Evolutionary conservation across 2,113 vertebrate genomes (phyloP).

Genomic region (Oncorhynchus tshawytscha): DNA sequence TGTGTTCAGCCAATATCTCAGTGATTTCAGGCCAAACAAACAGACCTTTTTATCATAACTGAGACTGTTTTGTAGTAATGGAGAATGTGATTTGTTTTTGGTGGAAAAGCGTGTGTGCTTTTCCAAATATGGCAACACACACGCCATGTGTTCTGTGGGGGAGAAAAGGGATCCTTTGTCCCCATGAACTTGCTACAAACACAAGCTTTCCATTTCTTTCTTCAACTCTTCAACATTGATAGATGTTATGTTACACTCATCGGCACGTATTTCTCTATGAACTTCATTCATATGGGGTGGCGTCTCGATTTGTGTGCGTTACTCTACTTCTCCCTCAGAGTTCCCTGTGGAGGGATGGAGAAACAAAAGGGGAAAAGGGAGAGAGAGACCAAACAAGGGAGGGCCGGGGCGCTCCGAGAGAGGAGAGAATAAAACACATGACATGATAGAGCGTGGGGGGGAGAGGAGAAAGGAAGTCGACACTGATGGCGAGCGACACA

Average conservation of each 20-base stretch:
- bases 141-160: not conserved
- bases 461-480: conserved; percentile 58
- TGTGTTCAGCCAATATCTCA: conserved; percentile 26
- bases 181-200: not conserved
- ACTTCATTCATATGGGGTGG: too few species aligned
- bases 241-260: not conserved
- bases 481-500: conserved; percentile 49
- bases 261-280: not conserved
- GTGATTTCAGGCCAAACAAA: not conserved
- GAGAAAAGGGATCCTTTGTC: not conserved
- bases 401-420: not conserved
- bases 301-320: not conserved
- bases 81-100: not conserved
- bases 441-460: conserved; percentile 48
- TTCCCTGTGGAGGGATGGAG: conserved; percentile 14
- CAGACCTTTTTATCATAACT: not conserved
- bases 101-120: not conserved
- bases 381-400: not conserved
- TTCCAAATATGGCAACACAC: not conserved
- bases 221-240: not conserved
- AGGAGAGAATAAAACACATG: conserved; percentile 35
- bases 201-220: not conserved
- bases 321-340: conserved; percentile 6
- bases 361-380: conserved; percentile 39
- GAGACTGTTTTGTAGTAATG: not conserved